Conservation (phyloP, 2,797 vertebrate species). For the Avahi laniger region DNA sequence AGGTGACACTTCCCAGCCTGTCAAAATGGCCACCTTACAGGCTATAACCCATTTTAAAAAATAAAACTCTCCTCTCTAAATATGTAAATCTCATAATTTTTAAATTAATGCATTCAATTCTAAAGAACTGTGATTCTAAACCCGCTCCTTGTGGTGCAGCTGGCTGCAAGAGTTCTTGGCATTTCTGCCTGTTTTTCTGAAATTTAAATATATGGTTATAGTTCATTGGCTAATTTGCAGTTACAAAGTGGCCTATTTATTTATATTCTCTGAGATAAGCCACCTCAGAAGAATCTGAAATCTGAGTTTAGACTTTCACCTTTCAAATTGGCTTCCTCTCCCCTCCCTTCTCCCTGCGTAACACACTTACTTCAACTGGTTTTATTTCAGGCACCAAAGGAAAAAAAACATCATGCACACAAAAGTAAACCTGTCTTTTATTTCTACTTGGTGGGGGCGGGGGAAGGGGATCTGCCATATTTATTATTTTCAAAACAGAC, state of each 20-base stretch:
- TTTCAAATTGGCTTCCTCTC: neutral
- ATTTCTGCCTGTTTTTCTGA: neutral
- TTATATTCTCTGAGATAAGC: neutral
- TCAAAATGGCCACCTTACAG: neutral
- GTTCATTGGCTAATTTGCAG: neutral
- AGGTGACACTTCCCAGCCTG: neutral
- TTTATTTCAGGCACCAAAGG: neutral
- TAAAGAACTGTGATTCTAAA: neutral
- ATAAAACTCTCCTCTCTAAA: neutral
- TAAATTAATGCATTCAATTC: neutral
- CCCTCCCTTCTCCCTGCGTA: no score
- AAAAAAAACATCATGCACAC: neutral
- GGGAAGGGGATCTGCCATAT: neutral
- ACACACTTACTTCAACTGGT: neutral
- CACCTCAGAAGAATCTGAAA: neutral
- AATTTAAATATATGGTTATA: neutral
- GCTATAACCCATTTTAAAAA: neutral
- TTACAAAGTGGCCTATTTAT: neutral
- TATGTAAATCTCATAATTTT: neutral
- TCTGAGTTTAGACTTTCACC: neutral
- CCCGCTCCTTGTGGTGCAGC: neutral
- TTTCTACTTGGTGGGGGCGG: neutral
- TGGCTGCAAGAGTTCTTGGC: neutral
- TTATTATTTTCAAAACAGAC: neutral
- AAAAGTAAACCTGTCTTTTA: neutral